Evolutionary conservation across 2,888 invertebrate species (phyloP).

Genomic region (Leptogaster cylindrica): DNA sequence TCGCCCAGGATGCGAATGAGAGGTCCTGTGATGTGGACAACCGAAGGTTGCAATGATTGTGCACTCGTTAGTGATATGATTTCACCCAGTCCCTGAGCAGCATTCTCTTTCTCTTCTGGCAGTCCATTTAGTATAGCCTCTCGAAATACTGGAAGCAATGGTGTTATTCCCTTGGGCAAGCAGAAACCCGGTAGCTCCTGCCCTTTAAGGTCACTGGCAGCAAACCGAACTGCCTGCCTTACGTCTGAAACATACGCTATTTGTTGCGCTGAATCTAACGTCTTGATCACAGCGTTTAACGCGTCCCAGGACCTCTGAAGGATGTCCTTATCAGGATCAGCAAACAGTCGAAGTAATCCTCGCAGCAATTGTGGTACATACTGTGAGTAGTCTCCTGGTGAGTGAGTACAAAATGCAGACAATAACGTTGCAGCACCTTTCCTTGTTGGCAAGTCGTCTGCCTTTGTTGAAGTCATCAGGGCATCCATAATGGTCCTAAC

Average conservation of each 20-base stretch:
- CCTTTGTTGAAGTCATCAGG: constrained; percentile 77
- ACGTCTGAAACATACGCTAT: constrained; percentile 87
- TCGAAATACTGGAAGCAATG: constrained; percentile 92
- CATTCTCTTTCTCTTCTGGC: constrained; percentile 94
- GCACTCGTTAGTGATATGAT: constrained; percentile 72
- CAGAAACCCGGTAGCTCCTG: constrained; percentile 89
- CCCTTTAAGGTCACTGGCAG: constrained; percentile 82
- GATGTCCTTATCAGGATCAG: constrained; percentile 80
- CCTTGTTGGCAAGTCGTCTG: constrained; percentile 69
- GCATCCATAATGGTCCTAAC: constrained; percentile 87
- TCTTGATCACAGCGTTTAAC: constrained; percentile 85
- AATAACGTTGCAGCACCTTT: constrained; percentile 86
- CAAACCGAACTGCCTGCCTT: constrained; percentile 90
- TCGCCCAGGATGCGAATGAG: constrained; percentile 97
- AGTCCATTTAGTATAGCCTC: constrained; percentile 95
- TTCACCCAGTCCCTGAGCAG: constrained; percentile 87
- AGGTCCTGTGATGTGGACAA: constrained; percentile 97
- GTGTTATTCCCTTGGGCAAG: constrained; percentile 91
- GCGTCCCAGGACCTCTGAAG: constrained; percentile 91
- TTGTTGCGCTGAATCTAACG: constrained; percentile 83
- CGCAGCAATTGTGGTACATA: constrained; percentile 88
- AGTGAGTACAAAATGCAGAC: constrained; percentile 88
- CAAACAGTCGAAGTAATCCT: constrained; percentile 84
- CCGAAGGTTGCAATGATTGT: constrained; percentile 89
- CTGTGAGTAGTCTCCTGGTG: constrained; percentile 84